Percentiles rank a stretch among this genome's conserved stretches.
Conservation (phyloP, 92 coral and sea anemone genomes). For the Plumapathes pennacea region DNA sequence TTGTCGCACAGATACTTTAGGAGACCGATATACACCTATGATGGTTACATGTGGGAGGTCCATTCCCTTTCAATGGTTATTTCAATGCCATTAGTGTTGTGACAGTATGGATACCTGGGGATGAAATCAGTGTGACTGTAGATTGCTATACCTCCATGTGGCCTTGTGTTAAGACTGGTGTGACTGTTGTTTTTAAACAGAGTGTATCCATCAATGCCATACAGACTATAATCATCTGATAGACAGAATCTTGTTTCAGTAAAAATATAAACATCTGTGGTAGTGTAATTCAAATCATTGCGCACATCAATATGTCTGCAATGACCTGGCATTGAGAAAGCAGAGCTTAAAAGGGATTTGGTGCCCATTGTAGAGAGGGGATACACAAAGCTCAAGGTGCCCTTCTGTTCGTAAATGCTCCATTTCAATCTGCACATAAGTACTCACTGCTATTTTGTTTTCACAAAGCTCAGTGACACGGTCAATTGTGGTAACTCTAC, state of each 20-base stretch:
- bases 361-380: slow-evolving; percentile 30
- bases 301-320: slow-evolving; percentile 35
- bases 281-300: slow-evolving; percentile 17
- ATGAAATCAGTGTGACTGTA: slow-evolving; percentile 36
- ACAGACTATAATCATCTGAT: slow-evolving; percentile 13
- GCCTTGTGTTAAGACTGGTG: slow-evolving; percentile 20
- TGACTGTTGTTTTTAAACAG: slow-evolving; percentile 56
- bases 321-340: slow-evolving; percentile 49
- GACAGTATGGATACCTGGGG: slow-evolving; percentile 39
- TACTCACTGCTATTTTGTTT: slow-evolving; percentile 61
- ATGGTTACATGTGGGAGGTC: slow-evolving; percentile 45
- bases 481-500: slow-evolving; percentile 63
- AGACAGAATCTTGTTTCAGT: slow-evolving; percentile 22
- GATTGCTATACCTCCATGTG: slow-evolving; percentile 58
- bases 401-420: slow-evolving; percentile 42
- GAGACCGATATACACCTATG: slow-evolving; percentile 63
- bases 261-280: slow-evolving; percentile 24
- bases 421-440: slow-evolving; percentile 51
- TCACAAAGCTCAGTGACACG: slow-evolving; percentile 63
- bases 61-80: slow-evolving; percentile 36
- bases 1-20: slow-evolving; percentile 32
- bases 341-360: slow-evolving; percentile 24
- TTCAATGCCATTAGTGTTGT: slow-evolving; percentile 54
- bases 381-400: slow-evolving; percentile 23
- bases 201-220: slow-evolving; percentile 39